Evolutionary conservation across 2,113 vertebrate genomes (phyloP), one percentile per base, ranked within the genome.

Genomic region (Sardina pilchardus): DNA sequence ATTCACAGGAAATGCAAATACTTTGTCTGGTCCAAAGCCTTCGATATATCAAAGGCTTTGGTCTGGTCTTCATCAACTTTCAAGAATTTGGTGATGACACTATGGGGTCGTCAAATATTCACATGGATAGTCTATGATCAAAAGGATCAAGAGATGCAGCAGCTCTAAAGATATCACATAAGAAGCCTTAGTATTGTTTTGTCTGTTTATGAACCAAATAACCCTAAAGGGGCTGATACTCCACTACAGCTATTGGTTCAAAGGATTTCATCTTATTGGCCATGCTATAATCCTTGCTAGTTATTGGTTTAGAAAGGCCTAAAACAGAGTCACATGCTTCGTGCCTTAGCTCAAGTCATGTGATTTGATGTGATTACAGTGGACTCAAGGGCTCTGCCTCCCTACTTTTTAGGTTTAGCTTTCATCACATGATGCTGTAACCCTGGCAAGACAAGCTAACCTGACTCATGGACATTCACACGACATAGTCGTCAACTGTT

Each of bases 311-410:
- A 78, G 71, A 78, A 78, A 36, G 12, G 14, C 71, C 14, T 78
- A 78, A 42, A 78, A 34, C 71, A 36, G 26, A 75, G 71, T 78
- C 71, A 78, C 71, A 78, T 78, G 71, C 71, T 34, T 34, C 36
- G 71, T 78, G 34, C 71, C 71, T 34, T 34, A 78, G 71, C 10
- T 16, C 71, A 36, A 78, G 71, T 36, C 71, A 78, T 78, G 71
- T 78, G 71, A 78, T 36, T 16, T 78, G 71, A 78, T 78, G 71
- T 78, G 71, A 78, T 78, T 78, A 78, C 36, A 34, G 14, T 78
- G 71, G 36, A 36, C 71, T 36, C 30, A 30, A 36, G 71, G 71
- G 2, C 71, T 16, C 71, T 78, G 71, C 16, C 71, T 78, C 63
- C 63, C n/a, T 30, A 67, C 63, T 10, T 67, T 67, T 78, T 78